Conservation (phyloP, 2,797 vertebrate species). For the Molossus molossus region DNA sequence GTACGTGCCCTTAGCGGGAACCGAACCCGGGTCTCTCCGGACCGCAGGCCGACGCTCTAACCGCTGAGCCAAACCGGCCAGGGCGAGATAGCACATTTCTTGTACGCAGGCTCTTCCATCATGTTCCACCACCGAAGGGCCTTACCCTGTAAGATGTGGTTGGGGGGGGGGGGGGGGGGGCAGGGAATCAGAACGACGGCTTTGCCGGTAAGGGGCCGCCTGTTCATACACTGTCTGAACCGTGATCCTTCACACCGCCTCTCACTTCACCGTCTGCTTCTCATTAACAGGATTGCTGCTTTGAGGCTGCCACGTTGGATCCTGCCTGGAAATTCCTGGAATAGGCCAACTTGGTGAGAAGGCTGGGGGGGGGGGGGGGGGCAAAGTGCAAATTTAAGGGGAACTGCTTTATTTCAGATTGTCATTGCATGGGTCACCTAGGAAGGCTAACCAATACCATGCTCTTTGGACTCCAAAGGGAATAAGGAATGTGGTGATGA, state of each 20-base stretch:
- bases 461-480: neutral
- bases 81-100: neutral
- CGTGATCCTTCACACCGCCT: neutral
- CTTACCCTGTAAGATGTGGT: neutral
- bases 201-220: constrained; percentile 67
- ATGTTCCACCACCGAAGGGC: neutral
- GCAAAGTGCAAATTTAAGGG: neutral
- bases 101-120: neutral
- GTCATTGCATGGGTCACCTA: neutral
- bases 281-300: constrained; percentile 41
- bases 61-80: too few species aligned
- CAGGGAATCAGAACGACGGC: constrained; percentile 71
- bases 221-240: neutral
- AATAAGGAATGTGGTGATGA: neutral
- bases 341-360: neutral
- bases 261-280: constrained; percentile 66
- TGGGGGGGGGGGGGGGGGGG: too few species aligned
- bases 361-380: neutral
- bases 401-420: neutral
- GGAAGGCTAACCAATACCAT: neutral
- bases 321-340: neutral
- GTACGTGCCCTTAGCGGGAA: too few species aligned
- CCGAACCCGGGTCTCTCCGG: too few species aligned
- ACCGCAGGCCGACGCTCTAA: too few species aligned
- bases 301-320: neutral